Conservation (phyloP, 92 coral and sea anemone genomes). For the Paramuricea clavata region DNA sequence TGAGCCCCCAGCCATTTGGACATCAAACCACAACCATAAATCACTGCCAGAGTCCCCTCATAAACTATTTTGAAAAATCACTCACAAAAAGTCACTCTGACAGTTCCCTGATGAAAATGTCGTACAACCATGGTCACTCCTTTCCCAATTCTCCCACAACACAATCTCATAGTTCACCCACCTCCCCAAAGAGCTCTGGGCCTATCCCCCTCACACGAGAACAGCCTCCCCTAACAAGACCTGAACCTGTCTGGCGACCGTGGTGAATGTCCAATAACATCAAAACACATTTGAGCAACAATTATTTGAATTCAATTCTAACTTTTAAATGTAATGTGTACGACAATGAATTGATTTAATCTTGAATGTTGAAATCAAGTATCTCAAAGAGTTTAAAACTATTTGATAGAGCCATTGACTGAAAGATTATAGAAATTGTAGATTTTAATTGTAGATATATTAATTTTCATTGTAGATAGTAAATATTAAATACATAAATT, state of each 20-base stretch:
- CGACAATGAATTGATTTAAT: background rate
- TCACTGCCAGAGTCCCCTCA: background rate
- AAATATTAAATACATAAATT: background rate
- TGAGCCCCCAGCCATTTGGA: background rate
- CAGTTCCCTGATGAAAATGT: background rate
- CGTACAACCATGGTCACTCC: background rate
- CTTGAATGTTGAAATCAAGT: background rate
- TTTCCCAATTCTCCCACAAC: background rate
- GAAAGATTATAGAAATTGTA: background rate
- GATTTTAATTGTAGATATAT: background rate
- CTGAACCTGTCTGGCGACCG: slow-evolving; percentile 49
- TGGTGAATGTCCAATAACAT: slow-evolving; percentile 9
- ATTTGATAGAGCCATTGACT: background rate
- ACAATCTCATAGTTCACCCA: slow-evolving; percentile 2
- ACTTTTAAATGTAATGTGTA: background rate
- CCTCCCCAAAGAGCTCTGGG: background rate
- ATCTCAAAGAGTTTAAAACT: background rate
- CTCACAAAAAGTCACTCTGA: slow-evolving; percentile 11
- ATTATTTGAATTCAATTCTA: background rate
- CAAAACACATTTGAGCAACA: background rate
- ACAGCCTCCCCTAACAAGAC: slow-evolving; percentile 2
- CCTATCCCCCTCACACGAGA: background rate
- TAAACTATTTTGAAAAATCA: background rate
- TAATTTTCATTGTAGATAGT: background rate
- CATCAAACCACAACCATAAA: background rate